These are phyloP conservation scores for Aphyosemion australe DNA, from an alignment of 2,113 vertebrate genomes.

Conservation along the genomic window DNA sequence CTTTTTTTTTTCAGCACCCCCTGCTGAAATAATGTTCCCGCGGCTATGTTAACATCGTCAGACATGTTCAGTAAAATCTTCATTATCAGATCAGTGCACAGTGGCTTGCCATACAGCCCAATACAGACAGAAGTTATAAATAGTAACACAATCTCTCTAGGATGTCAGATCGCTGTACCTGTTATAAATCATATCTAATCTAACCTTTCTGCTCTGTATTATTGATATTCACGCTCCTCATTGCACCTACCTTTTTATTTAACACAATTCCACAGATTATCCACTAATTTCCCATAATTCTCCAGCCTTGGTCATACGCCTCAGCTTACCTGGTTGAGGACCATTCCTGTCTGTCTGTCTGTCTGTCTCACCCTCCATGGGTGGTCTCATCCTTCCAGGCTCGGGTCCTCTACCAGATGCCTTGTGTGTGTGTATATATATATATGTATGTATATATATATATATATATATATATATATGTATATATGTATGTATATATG, in stretches of 20 bases:
- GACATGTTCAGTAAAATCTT: background rate
- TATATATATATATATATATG: too few species aligned
- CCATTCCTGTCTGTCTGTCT: conserved; percentile 14
- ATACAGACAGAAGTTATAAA: background rate
- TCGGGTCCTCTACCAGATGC: too few species aligned
- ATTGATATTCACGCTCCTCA: background rate
- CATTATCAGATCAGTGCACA: background rate
- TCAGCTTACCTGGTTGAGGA: conserved; percentile 56
- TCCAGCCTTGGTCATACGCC: conserved; percentile 67
- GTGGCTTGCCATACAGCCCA: background rate
- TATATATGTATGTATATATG: too few species aligned
- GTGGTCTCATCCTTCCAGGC: too few species aligned
- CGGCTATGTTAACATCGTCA: too few species aligned
- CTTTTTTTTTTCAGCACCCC: too few species aligned
- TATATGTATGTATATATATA: too few species aligned
- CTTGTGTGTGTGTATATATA: too few species aligned
- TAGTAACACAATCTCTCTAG: background rate
- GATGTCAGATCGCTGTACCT: too few species aligned
- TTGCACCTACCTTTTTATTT: background rate
- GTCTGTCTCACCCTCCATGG: too few species aligned
- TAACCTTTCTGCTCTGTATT: background rate
- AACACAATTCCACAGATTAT: background rate
- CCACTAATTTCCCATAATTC: conserved; percentile 31
- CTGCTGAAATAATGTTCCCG: too few species aligned
- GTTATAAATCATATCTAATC: background rate